phyloP scores from a whole-genome alignment of 2,888 invertebrate species.

The Tetanocera ferruginea region DNA sequence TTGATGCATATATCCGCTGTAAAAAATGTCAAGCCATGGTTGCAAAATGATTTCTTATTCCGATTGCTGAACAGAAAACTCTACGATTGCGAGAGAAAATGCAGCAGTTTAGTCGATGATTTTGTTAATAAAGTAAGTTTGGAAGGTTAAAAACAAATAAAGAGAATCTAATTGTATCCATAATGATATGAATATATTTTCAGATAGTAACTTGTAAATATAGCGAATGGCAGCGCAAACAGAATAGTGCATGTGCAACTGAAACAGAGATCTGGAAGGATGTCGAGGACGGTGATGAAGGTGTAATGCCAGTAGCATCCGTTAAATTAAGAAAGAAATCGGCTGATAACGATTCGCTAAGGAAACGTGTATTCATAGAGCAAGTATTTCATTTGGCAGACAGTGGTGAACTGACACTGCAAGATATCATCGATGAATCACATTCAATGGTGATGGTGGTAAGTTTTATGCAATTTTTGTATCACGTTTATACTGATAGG shows the following conservation, averaged over 20 bases:
- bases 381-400: conserved; percentile 66
- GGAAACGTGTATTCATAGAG: conserved; percentile 65
- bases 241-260: background rate
- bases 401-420: conserved; percentile 61
- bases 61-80: conserved; percentile 59
- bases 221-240: conserved; percentile 1
- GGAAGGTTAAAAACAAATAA: background rate
- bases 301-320: background rate
- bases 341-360: background rate
- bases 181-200: conserved; percentile 18
- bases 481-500: background rate
- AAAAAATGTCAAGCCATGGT: conserved; percentile 64
- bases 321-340: background rate
- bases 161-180: background rate
- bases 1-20: conserved; percentile 64
- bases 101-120: conserved; percentile 60
- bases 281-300: background rate
- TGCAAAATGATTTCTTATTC: conserved; percentile 64
- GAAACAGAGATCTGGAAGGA: background rate
- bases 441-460: conserved; percentile 68
- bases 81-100: conserved; percentile 56
- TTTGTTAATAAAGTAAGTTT: conserved; percentile 60
- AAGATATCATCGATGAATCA: conserved; percentile 66
- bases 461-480: conserved; percentile 43
- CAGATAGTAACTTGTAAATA: conserved; percentile 25